Evolutionary conservation across 1,140 invertebrate genomes (phyloP).

Genomic region (Papilio polytes): DNA sequence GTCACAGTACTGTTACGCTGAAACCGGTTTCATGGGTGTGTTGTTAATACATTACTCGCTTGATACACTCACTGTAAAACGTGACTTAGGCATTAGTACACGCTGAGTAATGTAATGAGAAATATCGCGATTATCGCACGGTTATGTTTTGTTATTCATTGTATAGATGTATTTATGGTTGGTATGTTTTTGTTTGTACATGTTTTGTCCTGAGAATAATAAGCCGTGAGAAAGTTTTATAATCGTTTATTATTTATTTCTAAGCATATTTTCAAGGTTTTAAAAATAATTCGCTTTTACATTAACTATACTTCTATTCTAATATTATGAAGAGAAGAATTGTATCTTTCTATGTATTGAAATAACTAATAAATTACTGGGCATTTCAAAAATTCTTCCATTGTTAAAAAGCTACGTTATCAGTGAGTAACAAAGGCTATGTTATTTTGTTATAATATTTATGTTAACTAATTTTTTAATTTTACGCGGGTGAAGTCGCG

Average conservation of each 20-base stretch:
- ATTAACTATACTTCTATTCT: too few relatives aligned
- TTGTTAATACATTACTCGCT: conserved; percentile 35
- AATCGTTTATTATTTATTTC: background rate
- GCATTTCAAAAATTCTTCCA: too few relatives aligned
- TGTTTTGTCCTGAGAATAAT: background rate
- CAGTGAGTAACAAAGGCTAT: too few relatives aligned
- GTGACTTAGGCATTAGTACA: conserved; percentile 29
- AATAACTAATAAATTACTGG: too few relatives aligned
- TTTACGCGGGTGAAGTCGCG: too few relatives aligned
- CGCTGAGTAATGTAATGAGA: conserved; percentile 26
- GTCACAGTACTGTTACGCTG: conserved; percentile 19
- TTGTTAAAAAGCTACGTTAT: too few relatives aligned
- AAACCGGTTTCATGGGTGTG: conserved; percentile 23
- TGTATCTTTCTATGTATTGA: too few relatives aligned
- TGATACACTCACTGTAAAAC: background rate
- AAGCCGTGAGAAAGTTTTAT: background rate
- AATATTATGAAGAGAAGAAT: too few relatives aligned
- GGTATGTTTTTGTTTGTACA: conserved; percentile 3
- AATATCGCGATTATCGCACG: conserved; percentile 14
- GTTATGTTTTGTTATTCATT: conserved; percentile 1
- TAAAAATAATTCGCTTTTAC: background rate
- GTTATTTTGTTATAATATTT: too few relatives aligned
- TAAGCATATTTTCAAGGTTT: background rate
- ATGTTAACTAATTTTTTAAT: too few relatives aligned
- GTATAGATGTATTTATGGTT: background rate